These are phyloP conservation scores for Cardiocondyla obscurior DNA, from an alignment of 1,140 invertebrate genomes.

Conservation along the genomic window DNA sequence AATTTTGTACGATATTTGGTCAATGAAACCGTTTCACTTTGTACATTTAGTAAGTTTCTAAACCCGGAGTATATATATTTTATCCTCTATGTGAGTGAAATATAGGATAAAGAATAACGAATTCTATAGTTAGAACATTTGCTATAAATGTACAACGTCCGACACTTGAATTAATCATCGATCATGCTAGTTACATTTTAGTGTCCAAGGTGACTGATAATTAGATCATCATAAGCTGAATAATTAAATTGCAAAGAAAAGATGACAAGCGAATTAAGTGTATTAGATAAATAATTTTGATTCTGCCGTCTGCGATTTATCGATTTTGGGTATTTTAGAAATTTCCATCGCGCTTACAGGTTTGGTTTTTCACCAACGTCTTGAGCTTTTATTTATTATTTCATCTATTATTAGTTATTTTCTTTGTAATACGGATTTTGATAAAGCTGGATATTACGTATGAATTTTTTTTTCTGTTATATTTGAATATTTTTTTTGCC, in stretches of 20 bases:
- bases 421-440: background rate
- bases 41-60: background rate
- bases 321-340: background rate
- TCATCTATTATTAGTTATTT: background rate
- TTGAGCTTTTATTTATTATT: background rate
- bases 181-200: background rate
- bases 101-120: background rate
- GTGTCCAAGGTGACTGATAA: too few relatives aligned
- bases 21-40: background rate
- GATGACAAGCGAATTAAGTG: too few relatives aligned
- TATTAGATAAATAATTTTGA: background rate
- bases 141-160: background rate
- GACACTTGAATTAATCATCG: background rate
- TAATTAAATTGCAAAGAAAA: too few relatives aligned
- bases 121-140: background rate
- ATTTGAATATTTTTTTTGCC: background rate
- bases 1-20: background rate
- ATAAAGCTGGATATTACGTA: background rate
- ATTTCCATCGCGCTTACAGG: background rate
- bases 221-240: background rate
- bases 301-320: background rate
- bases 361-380: background rate
- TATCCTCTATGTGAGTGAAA: background rate
- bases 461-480: background rate
- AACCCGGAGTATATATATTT: background rate